phyloP scores from a whole-genome alignment of 2,888 invertebrate species.

The Trilocha varians region DNA sequence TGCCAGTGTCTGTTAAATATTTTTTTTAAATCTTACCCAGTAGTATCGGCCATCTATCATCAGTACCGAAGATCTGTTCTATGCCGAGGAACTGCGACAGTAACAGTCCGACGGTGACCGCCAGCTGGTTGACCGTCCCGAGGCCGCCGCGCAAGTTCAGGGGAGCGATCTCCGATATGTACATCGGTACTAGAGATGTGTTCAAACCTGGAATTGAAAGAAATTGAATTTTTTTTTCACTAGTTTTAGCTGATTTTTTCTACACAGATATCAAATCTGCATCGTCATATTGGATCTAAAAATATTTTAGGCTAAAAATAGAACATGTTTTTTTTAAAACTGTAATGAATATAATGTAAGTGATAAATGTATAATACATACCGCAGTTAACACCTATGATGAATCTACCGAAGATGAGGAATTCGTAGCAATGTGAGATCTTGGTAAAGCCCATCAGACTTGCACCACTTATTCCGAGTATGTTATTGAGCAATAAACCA shows the following conservation, averaged over 20 bases:
- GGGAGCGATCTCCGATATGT: constrained; percentile 98
- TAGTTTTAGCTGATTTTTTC: too few relatives aligned
- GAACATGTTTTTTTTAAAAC: too few relatives aligned
- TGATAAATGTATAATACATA: too few relatives aligned
- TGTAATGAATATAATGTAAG: too few relatives aligned
- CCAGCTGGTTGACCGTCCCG: constrained; percentile 97
- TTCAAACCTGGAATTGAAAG: constrained; percentile 80
- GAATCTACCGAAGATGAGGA: constrained; percentile 97
- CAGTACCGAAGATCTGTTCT: constrained; percentile 94
- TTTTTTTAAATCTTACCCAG: constrained; percentile 72
- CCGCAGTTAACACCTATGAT: constrained; percentile 99
- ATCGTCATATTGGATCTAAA: too few relatives aligned
- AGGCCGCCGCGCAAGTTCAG: constrained; percentile 94
- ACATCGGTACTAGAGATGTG: constrained; percentile 98
- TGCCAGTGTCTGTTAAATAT: too few relatives aligned
- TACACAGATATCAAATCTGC: too few relatives aligned
- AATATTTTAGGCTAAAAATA: too few relatives aligned
- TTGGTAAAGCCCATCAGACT: constrained; percentile 97
- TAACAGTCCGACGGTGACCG: constrained; percentile 94
- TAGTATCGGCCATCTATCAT: constrained; percentile 94
- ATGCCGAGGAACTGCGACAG: constrained; percentile 96
- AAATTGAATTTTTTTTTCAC: too few relatives aligned
- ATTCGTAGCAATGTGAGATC: constrained; percentile 93
- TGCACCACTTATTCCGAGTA: constrained; percentile 93
- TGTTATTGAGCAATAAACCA: constrained; percentile 93